Percentiles rank a stretch among this genome's conserved stretches.
phyloP scores from a whole-genome alignment of 2,888 invertebrate species.

The Siphlonurus alternatus region DNA sequence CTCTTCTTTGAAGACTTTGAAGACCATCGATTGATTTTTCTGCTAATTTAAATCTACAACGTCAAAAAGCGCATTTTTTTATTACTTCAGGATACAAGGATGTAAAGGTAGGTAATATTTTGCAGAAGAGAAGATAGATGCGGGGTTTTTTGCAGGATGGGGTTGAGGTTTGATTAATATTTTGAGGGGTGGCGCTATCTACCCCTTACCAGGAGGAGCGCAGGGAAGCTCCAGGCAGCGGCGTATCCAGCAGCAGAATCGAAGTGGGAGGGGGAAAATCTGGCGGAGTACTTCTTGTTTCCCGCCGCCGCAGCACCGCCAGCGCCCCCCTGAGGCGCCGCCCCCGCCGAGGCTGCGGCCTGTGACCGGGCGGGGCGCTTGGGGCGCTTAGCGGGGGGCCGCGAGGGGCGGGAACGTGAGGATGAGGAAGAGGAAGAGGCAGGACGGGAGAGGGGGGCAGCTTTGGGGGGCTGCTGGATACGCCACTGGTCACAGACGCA shows the following conservation, averaged over 20 bases:
- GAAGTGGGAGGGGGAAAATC: background rate
- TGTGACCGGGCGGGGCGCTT: background rate
- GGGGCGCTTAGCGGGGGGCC: conserved; percentile 1
- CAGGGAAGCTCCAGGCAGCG: conserved; percentile 6
- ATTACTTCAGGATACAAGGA: too few species aligned
- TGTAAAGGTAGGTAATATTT: too few species aligned
- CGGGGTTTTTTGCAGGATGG: too few species aligned
- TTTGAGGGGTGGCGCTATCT: background rate
- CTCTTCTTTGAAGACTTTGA: too few species aligned
- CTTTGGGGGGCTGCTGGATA: background rate
- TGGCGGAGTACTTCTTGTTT: background rate
- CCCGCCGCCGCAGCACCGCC: conserved; percentile 23
- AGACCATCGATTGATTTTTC: too few species aligned
- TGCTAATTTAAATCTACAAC: too few species aligned
- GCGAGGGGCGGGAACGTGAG: background rate
- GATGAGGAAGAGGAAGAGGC: background rate
- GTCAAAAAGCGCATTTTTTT: too few species aligned
- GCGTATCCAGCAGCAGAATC: background rate
- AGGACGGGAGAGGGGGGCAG: background rate
- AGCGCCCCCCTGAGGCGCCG: conserved; percentile 20
- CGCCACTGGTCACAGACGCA: background rate
- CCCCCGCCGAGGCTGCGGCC: conserved; percentile 2
- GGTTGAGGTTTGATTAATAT: too few species aligned
- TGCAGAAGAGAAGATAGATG: too few species aligned
- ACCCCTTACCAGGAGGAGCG: background rate